Conservation (phyloP, 2,113 vertebrate species). For the Sapajus apella region DNA sequence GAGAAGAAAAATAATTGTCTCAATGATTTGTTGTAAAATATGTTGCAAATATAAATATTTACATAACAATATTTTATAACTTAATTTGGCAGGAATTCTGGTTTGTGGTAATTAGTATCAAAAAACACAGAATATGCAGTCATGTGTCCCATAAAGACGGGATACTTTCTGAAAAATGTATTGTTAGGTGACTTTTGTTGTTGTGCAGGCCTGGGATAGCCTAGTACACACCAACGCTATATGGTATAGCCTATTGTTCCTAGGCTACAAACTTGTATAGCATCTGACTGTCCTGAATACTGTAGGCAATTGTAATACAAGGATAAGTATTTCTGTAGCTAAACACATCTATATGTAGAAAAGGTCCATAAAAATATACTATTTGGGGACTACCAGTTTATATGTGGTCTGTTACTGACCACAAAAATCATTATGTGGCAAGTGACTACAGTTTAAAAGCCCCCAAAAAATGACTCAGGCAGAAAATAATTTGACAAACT, state of each 20-base stretch:
- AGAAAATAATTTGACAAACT: slow-evolving; percentile 44
- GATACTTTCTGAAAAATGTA: background rate
- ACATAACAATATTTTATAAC: slow-evolving; percentile 26
- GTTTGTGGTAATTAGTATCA: background rate
- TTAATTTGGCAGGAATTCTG: slow-evolving; percentile 33
- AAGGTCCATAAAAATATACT: background rate
- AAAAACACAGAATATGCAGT: slow-evolving; percentile 2
- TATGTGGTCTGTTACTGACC: background rate
- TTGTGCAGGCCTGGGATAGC: background rate
- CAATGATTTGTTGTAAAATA: slow-evolving; percentile 16
- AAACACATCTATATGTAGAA: background rate
- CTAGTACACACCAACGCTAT: background rate
- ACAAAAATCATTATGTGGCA: background rate
- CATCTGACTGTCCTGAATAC: background rate
- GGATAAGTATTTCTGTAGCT: background rate
- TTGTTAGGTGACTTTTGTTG: background rate
- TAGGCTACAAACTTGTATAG: background rate
- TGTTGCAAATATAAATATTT: slow-evolving; percentile 44
- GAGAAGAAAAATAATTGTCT: background rate
- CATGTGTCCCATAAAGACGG: background rate
- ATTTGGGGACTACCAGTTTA: background rate
- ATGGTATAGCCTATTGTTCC: background rate
- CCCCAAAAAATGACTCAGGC: slow-evolving; percentile 1
- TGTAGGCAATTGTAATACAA: background rate
- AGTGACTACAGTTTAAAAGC: background rate